Evolutionary conservation across 2,888 invertebrate genomes (phyloP), one percentile per base, ranked within the genome.

Genomic region (Yponomeuta malinellus): DNA sequence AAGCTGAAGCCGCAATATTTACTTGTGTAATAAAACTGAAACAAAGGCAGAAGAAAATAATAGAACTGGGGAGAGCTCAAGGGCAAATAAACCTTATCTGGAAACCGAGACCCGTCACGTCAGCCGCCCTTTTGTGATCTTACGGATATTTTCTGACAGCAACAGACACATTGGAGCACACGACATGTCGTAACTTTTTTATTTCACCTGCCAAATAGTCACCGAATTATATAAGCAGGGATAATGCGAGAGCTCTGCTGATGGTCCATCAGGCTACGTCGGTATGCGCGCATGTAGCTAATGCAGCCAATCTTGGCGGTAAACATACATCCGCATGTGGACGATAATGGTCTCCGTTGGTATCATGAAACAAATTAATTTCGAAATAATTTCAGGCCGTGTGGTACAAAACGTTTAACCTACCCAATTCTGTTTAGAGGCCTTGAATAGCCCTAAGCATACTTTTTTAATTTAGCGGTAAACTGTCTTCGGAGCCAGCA

Each of bases 1-100:
- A 59, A 59, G 52, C 52, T 59, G 15, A 15, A 59, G 52, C 52
- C 15, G 52, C 52, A 59, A 15, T 59, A 59, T 59, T 59, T 59
- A 59, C 52, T 59, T 59, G 52, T 59, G 15, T 15, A 29, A 65
- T 29, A 65, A 12, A 65, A 65, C 12, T 33, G 29, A 29, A 65
- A 12, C 29, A 65, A 65, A 65, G 65, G 29, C 31, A 10, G 52
- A 59, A 59, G 33, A 65, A 65, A 65, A 65, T 65, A 6, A 29
- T 65, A 65, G 65, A 65, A 65, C 12, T 9, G 65, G 43, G 65
- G 33, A 65, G 33, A 31, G 15, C 23, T 33, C 68, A 48, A 68
- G 78, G 77, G 73, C 75, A 76, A 74, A 79, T 81, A 78, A 79
- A 77, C 75, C 77, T 80, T 79, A 78, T 78, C 65, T 29, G 23